Base-by-base conservation (phyloP, 2,113 vertebrate genomes). In the Steatornis caripensis region DNA sequence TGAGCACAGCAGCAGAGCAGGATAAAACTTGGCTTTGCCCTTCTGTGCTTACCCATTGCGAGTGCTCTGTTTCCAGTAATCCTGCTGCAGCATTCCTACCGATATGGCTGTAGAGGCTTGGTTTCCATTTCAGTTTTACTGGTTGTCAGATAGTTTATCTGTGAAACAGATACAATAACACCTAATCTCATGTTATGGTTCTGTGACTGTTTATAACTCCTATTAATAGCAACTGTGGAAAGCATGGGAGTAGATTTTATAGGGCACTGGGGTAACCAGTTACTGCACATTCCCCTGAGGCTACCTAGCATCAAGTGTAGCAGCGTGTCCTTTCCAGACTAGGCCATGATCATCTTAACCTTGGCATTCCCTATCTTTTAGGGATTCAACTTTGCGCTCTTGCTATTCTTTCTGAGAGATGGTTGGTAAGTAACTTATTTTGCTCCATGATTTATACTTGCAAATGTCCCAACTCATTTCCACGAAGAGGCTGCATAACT, bases 241-340 rank as follows among this genome's bases (percentile, higher is more conserved):
- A 88, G 76, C 82, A 92, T 74, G 64, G 66, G 90, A 95, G 82
- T 54, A 51, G 83, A 51, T 80, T 96, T 95, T 94, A 55, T 83
- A 91, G 86, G 78, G 93, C 79, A 89, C 92, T 88, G 84, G 85
- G 93, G 68, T 95, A 96, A 94, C 93, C 84, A 93, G 96, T 96
- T 94, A 96, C 90, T 95, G 93, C 57, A 45, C 51, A 21, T 95
- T 96, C 88, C 83, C 86, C 78, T 41, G 48, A 69, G 95, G 96
- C 93, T 91, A 90, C 1, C 0, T 32, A 84, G 80, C 90, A 88
- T 90, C 87, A 46, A 84, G 74, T 34, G 79, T 72, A 90, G 64
- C 68, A 90, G 83, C 80, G 60, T 95, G 72, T 93, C 83, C 80
- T 94, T 96, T 90, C 68, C 80, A 53, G 93, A 36, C 64, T 87